A percentile compares a stretch with the other conserved stretches of the same genome.
These are phyloP conservation scores for Campylomormyrus numenius DNA, from an alignment of 2,113 vertebrate genomes.

Conservation along the genomic window DNA sequence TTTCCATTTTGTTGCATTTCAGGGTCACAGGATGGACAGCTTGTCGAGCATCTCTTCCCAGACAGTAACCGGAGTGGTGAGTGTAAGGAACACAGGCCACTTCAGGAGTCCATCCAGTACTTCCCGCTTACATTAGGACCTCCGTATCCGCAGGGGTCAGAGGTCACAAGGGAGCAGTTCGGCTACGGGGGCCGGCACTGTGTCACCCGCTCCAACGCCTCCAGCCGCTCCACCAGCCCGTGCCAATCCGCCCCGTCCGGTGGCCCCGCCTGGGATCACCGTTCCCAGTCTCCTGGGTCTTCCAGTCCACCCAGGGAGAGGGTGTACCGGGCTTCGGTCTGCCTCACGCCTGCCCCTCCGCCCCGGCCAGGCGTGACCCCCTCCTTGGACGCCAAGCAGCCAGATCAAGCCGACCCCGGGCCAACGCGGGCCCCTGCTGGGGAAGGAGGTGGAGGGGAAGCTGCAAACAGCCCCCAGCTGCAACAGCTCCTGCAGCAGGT, in stretches of 20 bases:
- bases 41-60: slow-evolving; percentile 69
- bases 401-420: slow-evolving; percentile 25
- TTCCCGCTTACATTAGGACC: neutral
- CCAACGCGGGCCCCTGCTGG: slow-evolving; percentile 28
- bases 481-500: slow-evolving; percentile 88
- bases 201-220: slow-evolving; percentile 42
- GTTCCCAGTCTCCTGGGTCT: slow-evolving; percentile 41
- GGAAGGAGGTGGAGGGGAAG: slow-evolving; percentile 34
- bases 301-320: slow-evolving; percentile 46
- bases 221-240: slow-evolving; percentile 68
- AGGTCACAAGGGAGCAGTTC: slow-evolving; percentile 84
- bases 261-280: slow-evolving; percentile 32
- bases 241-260: slow-evolving; percentile 47
- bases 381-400: slow-evolving; percentile 48
- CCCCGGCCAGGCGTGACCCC: slow-evolving; percentile 57
- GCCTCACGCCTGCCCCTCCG: slow-evolving; percentile 71
- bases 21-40: slow-evolving; percentile 73
- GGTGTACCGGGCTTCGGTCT: slow-evolving; percentile 75
- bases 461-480: slow-evolving; percentile 62
- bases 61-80: slow-evolving; percentile 87
- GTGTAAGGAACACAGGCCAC: slow-evolving; percentile 23
- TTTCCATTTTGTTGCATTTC: slow-evolving; percentile 33
- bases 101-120: too few species aligned
- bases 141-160: slow-evolving; percentile 65
- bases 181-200: slow-evolving; percentile 57